Percentiles rank a stretch among this genome's conserved stretches.
phyloP scores from a whole-genome alignment of 2,797 vertebrate genomes.

The Ceryle rudis region DNA sequence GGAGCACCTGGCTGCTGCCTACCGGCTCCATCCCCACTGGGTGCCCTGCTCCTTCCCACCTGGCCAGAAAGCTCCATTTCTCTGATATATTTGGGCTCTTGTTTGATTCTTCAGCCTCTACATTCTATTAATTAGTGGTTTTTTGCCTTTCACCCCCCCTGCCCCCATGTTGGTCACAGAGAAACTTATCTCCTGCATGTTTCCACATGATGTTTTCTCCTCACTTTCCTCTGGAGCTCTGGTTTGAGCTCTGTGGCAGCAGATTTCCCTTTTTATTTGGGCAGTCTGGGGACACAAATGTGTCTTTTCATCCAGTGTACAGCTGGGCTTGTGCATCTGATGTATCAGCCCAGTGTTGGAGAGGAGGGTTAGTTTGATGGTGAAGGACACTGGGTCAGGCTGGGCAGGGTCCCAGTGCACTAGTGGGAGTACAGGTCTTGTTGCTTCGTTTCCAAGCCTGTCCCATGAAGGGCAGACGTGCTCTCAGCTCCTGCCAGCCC shows the following conservation, averaged over 20 bases:
- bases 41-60: background rate
- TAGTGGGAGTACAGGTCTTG: background rate
- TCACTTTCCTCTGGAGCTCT: background rate
- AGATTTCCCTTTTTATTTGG: background rate
- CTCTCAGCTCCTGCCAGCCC: background rate
- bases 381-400: background rate
- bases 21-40: fast-evolving
- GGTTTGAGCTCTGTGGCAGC: fast-evolving
- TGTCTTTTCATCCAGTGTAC: background rate
- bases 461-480: background rate
- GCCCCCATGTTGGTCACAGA: no score
- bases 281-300: background rate
- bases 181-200: fast-evolving
- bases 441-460: fast-evolving
- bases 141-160: no score
- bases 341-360: fast-evolving
- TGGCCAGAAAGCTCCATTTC: background rate
- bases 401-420: fast-evolving
- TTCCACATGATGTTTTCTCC: background rate
- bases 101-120: background rate
- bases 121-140: background rate
- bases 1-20: fast-evolving
- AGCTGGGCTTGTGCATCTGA: fast-evolving
- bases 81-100: background rate
- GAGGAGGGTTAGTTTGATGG: background rate